Conservation (phyloP, 2,113 vertebrate species). For the Gallinago jamesoni region DNA sequence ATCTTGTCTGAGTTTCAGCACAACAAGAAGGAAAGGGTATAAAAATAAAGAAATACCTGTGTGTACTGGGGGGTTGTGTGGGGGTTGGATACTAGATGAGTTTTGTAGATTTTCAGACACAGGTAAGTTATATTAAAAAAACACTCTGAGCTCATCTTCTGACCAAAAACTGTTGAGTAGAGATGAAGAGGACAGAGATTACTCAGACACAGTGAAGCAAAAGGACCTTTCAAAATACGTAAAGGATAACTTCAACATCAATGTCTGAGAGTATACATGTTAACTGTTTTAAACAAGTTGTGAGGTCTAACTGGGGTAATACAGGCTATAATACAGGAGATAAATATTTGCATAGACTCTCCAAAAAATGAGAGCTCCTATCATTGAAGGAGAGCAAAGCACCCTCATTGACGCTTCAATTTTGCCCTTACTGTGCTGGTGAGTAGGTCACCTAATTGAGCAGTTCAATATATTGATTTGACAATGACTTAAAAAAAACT, state of each 20-base stretch:
- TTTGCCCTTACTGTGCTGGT: background rate
- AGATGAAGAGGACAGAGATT: background rate
- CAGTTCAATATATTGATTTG: background rate
- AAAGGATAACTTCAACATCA: background rate
- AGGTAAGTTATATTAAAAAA: background rate
- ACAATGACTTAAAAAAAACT: background rate
- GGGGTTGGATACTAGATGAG: fast-evolving
- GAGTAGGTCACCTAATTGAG: background rate
- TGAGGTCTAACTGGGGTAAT: fast-evolving
- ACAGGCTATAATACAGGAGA: background rate
- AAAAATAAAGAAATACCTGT: background rate
- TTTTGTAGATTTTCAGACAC: background rate
- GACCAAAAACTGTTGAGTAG: background rate
- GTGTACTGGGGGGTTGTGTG: no score
- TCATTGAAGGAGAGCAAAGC: background rate
- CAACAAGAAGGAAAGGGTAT: background rate
- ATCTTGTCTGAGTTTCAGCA: background rate
- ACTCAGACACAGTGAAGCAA: fast-evolving
- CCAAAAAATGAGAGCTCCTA: background rate
- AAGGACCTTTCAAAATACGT: background rate
- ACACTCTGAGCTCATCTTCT: background rate
- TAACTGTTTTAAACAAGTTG: background rate
- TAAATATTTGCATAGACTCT: background rate
- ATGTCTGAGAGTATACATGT: background rate
- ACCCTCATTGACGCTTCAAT: background rate